A percentile compares a stretch with the other conserved stretches of the same genome.
Conservation (phyloP, 2,888 invertebrate species). For the Drosophila tripunctata region DNA sequence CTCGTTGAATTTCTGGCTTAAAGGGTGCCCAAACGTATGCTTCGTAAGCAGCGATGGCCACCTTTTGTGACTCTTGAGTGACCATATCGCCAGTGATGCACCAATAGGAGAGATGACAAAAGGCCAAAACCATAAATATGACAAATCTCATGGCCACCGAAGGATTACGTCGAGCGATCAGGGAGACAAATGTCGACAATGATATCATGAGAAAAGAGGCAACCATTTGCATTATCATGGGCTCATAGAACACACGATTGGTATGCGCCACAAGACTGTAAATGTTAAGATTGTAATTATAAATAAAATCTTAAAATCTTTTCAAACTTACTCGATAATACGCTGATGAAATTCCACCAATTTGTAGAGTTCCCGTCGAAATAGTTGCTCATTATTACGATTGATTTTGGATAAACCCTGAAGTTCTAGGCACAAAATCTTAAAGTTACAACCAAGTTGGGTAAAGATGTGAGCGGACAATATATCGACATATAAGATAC, state of each 20-base stretch:
- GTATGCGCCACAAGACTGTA: conserved; percentile 24
- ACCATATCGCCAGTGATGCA: conserved; percentile 51
- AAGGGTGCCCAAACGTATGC: conserved; percentile 27
- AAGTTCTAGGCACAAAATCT: conserved; percentile 43
- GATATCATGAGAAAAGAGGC: conserved; percentile 36
- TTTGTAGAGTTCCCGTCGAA: conserved; percentile 17
- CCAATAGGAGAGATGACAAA: conserved; percentile 44
- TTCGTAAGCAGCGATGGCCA: conserved; percentile 47
- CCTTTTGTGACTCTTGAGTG: conserved; percentile 35
- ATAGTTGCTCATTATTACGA: background rate
- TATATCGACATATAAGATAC: conserved; percentile 17
- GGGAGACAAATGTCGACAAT: conserved; percentile 45
- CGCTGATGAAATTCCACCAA: conserved; percentile 33
- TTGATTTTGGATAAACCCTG: background rate
- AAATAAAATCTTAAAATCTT: background rate
- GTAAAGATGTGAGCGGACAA: conserved; percentile 9
- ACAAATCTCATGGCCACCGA: conserved; percentile 37
- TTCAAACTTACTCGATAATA: conserved; percentile 38
- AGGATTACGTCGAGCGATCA: conserved; percentile 34
- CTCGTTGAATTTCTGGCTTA: conserved; percentile 3
- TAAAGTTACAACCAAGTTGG: conserved; percentile 35
- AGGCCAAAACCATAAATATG: conserved; percentile 22
- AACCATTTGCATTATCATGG: conserved; percentile 46
- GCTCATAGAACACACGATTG: conserved; percentile 40
- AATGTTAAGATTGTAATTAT: too few relatives aligned